Conservation (phyloP, 2,113 vertebrate genomes). For the Rhombomys opimus region DNA sequence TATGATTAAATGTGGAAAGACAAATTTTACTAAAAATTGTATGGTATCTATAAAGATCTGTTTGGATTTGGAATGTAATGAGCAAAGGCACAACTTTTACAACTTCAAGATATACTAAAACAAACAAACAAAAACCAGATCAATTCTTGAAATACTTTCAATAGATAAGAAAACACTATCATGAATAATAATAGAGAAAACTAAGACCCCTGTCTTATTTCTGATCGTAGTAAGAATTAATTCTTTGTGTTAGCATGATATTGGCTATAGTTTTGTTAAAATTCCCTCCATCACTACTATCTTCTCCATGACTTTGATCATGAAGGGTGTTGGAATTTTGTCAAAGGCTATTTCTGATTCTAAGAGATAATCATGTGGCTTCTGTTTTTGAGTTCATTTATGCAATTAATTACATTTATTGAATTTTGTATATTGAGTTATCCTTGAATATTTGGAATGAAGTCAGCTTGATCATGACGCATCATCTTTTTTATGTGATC, state of each 20-base stretch:
- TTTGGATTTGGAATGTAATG: neutral
- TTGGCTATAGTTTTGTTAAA: neutral
- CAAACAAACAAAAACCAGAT: neutral
- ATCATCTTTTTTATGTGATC: neutral
- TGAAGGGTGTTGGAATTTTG: neutral
- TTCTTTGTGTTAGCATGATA: neutral
- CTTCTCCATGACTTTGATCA: neutral
- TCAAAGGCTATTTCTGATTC: neutral
- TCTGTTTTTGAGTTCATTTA: neutral
- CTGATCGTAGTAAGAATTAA: neutral
- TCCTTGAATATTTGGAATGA: neutral
- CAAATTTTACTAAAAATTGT: neutral
- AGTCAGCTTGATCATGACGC: neutral
- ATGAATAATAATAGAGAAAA: neutral
- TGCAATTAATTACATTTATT: neutral
- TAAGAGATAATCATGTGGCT: neutral
- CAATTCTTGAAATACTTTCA: neutral
- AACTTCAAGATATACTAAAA: neutral
- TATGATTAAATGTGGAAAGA: neutral
- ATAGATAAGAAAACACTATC: neutral
- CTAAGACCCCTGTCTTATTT: neutral
- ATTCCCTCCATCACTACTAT: neutral
- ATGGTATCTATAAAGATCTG: neutral
- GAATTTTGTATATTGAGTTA: neutral
- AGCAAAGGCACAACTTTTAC: neutral